Conservation (phyloP, 2,888 invertebrate genomes). For the Drosophila subsilvestris region DNA sequence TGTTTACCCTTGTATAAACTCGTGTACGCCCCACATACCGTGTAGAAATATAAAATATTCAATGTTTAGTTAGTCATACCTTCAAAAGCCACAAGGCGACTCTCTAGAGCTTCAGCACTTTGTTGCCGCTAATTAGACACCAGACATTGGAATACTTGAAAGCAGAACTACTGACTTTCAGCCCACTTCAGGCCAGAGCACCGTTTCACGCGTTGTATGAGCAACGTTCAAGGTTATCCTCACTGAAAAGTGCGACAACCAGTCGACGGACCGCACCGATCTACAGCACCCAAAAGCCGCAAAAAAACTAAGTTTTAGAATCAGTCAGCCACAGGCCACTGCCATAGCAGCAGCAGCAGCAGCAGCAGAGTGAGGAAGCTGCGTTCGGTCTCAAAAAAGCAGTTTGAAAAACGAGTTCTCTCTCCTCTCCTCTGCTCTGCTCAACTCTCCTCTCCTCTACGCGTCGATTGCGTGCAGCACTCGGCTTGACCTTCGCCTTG, state of each 20-base stretch:
- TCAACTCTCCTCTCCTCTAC: neutral
- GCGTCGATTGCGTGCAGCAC: slow-evolving; percentile 49
- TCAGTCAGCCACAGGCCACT: slow-evolving; percentile 1
- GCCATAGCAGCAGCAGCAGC: slow-evolving; percentile 12
- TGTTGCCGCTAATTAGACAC: slow-evolving; percentile 57
- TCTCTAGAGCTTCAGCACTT: slow-evolving; percentile 24
- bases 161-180: slow-evolving; percentile 5
- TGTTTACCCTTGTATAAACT: neutral
- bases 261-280: neutral
- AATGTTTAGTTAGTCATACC: slow-evolving; percentile 29
- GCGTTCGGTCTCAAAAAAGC: slow-evolving; percentile 23
- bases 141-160: slow-evolving; percentile 26
- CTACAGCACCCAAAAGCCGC: slow-evolving; percentile 41
- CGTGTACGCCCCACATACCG: neutral
- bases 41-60: slow-evolving; percentile 20
- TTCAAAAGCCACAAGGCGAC: neutral
- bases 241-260: slow-evolving; percentile 4
- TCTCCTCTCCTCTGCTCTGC: neutral
- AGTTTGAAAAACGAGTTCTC: slow-evolving; percentile 55
- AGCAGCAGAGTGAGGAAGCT: slow-evolving; percentile 58
- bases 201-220: slow-evolving; percentile 51
- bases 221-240: slow-evolving; percentile 64
- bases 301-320: slow-evolving; percentile 47
- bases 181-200: slow-evolving; percentile 14
- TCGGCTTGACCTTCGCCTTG: slow-evolving; percentile 74